A percentile compares a stretch with the other conserved stretches of the same genome.
Conservation (phyloP, 30 jellyfish, hydroid and myxozoan genomes). For the Hydractinia echinata region DNA sequence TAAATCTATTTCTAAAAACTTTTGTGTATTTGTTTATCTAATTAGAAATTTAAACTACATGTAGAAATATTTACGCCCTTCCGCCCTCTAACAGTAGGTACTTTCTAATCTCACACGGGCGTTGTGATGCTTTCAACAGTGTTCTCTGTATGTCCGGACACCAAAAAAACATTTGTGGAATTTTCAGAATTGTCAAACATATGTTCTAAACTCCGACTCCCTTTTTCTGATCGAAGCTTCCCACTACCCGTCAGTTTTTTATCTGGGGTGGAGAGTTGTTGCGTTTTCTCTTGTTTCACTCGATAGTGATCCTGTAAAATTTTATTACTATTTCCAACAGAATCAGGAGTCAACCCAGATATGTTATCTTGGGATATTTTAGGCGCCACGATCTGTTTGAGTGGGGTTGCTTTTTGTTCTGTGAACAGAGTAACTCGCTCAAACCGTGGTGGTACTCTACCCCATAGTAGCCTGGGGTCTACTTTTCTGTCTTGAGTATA, state of each 20-base stretch:
- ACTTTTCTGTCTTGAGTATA: constrained; percentile 64
- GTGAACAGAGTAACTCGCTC: constrained; percentile 56
- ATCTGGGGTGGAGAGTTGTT: constrained; percentile 13
- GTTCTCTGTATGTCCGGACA: background rate
- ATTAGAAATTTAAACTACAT: too few species aligned
- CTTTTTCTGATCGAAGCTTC: background rate
- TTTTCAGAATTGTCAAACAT: background rate
- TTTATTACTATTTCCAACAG: constrained; percentile 25
- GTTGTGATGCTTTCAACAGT: too few species aligned
- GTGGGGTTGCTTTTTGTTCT: constrained; percentile 34
- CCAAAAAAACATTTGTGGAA: background rate
- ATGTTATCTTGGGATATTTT: constrained; percentile 29
- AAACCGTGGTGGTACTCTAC: constrained; percentile 81
- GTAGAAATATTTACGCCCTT: too few species aligned
- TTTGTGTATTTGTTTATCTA: too few species aligned
- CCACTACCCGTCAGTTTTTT: constrained; percentile 23
- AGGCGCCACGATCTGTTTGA: constrained; percentile 6
- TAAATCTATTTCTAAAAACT: too few species aligned
- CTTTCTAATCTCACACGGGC: too few species aligned
- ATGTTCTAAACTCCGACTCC: background rate
- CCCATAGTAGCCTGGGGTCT: constrained; percentile 82
- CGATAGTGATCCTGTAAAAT: constrained; percentile 21
- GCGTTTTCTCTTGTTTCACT: background rate
- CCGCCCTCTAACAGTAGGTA: too few species aligned
- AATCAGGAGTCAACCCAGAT: constrained; percentile 13